Evolutionary conservation across 2,888 invertebrate genomes (phyloP), one percentile per base, ranked within the genome.

Genomic region (Quadriops clusia): DNA sequence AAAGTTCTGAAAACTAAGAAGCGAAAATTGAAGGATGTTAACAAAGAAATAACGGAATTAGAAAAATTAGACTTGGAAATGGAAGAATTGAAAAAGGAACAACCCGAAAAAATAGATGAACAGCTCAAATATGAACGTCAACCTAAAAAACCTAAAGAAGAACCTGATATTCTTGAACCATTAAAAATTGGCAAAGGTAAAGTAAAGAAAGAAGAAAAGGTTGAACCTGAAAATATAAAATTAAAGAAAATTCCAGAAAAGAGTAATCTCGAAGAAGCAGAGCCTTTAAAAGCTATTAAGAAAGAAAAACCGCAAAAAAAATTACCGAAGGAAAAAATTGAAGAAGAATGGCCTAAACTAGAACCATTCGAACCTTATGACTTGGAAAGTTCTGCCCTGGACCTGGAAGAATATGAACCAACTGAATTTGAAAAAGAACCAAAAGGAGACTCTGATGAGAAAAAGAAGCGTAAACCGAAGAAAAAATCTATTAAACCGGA

Each of bases 41-140:
- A 60, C 6, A 49, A 53, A 28, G 60, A 57, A 21, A 31, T 54
- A 8, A 44, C 47, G 5, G 56, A 62, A 27, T 45, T 67, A 11
- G 67, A 66, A 41, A 60, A 63, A 44, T 37, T 64, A 3, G 63
- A 64, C 33, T 57, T 63, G 13, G 54, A 53, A 34, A 57, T 51
- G 13, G 50, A 53, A 25, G 61, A 61, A 37, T 51, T 61, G 8
- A 61, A 65, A 32, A 63, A 62, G 43, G 58, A 61, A 29, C 62
- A 64, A 37, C 34, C 38, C 5, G 39, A 48, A 32, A 53, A 49
- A 33, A 50, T 56, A 16, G 56, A 56, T 31, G 58, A 55, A 23
- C 48, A 49, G 29, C 54, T 46, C 29, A 46, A 44, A 37, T 47
- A 53, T 24, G 38, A 43, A 32, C 38, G 40, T 33, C 28, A 36